These are phyloP conservation scores for Arbacia lixula DNA, from an alignment of 53 echinoderm and acorn worm species.

Conservation along the genomic window DNA sequence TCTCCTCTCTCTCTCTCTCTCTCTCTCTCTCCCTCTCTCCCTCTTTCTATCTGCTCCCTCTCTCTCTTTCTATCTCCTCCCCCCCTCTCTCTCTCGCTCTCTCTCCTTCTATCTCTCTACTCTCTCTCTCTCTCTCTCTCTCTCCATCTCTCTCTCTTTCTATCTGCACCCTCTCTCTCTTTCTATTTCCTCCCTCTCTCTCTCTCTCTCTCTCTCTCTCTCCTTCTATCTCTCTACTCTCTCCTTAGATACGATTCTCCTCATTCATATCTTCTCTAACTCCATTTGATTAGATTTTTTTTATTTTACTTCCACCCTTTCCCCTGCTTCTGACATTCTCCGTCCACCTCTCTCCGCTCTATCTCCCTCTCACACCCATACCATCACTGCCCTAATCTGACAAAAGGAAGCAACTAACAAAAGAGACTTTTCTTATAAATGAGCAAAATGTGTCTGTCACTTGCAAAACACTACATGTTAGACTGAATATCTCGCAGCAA, in stretches of 20 bases:
- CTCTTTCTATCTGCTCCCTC: not conserved
- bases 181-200: not conserved
- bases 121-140: not conserved
- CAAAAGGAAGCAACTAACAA: no score
- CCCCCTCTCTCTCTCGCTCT: not conserved
- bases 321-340: not conserved
- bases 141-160: not conserved
- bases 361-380: not conserved
- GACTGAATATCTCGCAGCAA: no score
- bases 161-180: not conserved
- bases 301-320: not conserved
- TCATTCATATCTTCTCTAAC: not conserved
- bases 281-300: not conserved
- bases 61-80: not conserved
- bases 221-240: not conserved
- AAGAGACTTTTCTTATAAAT: no score
- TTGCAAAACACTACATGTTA: no score
- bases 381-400: no score
- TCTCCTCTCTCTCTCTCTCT: not conserved
- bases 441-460: no score
- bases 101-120: not conserved
- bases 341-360: not conserved
- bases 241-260: not conserved
- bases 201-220: not conserved
- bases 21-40: not conserved